phyloP scores from a whole-genome alignment of 2,797 vertebrate genomes.

The Heterohyrax brucei region DNA sequence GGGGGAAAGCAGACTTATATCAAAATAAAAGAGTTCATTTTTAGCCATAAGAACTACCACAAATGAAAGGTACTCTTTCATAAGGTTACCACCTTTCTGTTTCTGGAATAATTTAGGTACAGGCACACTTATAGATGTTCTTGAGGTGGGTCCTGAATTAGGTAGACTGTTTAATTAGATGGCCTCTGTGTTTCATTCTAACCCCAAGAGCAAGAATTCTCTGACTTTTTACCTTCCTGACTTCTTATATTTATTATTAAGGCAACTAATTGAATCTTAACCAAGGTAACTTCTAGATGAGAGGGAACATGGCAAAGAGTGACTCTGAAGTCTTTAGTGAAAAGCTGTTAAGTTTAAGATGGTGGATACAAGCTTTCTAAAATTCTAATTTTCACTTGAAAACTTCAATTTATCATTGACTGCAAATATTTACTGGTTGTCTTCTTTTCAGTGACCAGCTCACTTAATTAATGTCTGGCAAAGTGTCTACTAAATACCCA shows the following conservation, averaged over 20 bases:
- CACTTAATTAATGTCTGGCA: conserved; percentile 63
- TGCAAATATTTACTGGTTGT: conserved; percentile 29
- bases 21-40: conserved; percentile 9
- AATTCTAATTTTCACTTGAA: conserved; percentile 39
- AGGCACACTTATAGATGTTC: neutral
- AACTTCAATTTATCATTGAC: conserved; percentile 50
- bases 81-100: conserved; percentile 9
- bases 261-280: conserved; percentile 47
- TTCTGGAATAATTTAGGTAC: conserved; percentile 1
- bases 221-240: conserved; percentile 3
- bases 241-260: conserved; percentile 36
- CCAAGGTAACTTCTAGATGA: conserved; percentile 51
- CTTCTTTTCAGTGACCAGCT: conserved; percentile 36
- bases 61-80: neutral
- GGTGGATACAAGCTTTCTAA: conserved; percentile 28
- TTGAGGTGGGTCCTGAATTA: neutral
- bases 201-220: neutral
- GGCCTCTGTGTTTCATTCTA: conserved; percentile 43
- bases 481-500: conserved; percentile 43
- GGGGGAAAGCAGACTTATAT: conserved; percentile 4
- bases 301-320: neutral
- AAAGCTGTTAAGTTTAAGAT: conserved; percentile 10
- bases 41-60: neutral
- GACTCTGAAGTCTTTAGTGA: conserved; percentile 14
- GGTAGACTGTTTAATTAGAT: neutral